Evolutionary conservation across 2,113 vertebrate species (phyloP), one percentile per base, ranked within the genome.

Genomic region (Meriones unguiculatus): DNA sequence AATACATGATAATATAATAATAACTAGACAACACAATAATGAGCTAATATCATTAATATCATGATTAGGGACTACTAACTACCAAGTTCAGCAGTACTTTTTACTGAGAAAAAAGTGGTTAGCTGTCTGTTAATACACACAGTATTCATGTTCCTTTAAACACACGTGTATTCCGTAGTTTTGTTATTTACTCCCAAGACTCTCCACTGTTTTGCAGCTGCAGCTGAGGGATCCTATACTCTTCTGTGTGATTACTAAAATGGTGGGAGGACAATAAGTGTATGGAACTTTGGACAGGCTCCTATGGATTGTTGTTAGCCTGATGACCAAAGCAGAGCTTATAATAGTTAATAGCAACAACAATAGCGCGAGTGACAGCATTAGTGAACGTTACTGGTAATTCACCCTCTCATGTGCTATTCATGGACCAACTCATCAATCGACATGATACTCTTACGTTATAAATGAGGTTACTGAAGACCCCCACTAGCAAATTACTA

Each of bases 91-190:
- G 69, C 20, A 70, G 1, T 46, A 50, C 87, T 7, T 46, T 95
- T 70, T 96, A 87, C 65, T 80, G 77, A 91, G 72, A 30, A 20
- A 76, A 75, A 15, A 59, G 11, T 89, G 41, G 32, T 62, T 93
- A 69, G 20, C 11, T 92, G 82, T 93, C 14, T 69, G 28, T 50
- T 10, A 86, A 22, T 85, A 3, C 65, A 46, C 17, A 18, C 8
- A 30, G 7, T 28, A 41, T 30, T 65, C 14, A 30, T 85, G 59
- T 46, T 41, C 28, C 59, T 85, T 85, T 65, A 46, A 64, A 65
- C 22, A 62, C 30, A 65, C 11, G 17, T 30, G 24, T 65, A 65
- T 46, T 17, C 14, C 18, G 82, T 69, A 50, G 52, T 81, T 84
- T 93, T 46, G 38, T 84, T 86, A 88, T n/a, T 2, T 30, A 73